phyloP scores from a whole-genome alignment of 2,888 invertebrate genomes.

The Eretmocerus hayati region DNA sequence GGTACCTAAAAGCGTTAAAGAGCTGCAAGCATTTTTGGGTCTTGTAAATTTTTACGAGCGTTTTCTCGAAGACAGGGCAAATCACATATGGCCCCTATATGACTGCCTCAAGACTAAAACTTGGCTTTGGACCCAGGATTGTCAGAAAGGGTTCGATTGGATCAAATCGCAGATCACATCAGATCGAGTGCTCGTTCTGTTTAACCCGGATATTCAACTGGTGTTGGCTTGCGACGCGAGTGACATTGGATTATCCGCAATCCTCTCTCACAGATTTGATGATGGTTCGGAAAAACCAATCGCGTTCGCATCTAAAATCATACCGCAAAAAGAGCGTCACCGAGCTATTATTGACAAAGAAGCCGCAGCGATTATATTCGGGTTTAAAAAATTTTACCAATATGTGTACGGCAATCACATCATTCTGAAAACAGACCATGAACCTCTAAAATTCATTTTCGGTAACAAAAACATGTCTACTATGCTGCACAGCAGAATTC shows the following conservation, averaged over 20 bases:
- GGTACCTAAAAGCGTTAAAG: conserved; percentile 8
- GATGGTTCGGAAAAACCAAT: conserved; percentile 16
- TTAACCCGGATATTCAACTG: conserved; percentile 2
- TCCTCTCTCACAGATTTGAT: conserved; percentile 10
- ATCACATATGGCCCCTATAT: conserved; percentile 30
- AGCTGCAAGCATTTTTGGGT: conserved; percentile 27
- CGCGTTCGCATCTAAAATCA: conserved; percentile 14
- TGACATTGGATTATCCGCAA: conserved; percentile 2
- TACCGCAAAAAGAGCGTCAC: conserved; percentile 8
- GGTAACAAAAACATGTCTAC: conserved; percentile 15
- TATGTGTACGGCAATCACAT: conserved; percentile 9
- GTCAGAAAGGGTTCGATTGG: conserved; percentile 6
- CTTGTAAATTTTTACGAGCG: conserved; percentile 35
- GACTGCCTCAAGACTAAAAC: conserved; percentile 25
- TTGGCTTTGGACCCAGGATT: conserved; percentile 19
- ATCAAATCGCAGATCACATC: conserved; percentile 6
- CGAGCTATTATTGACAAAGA: conserved; percentile 18
- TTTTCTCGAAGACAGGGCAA: conserved; percentile 32
- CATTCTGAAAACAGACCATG: conserved; percentile 18
- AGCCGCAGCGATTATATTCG: conserved; percentile 19
- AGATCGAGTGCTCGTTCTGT: not conserved
- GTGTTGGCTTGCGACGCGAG: conserved; percentile 10
- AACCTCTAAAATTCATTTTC: conserved; percentile 17
- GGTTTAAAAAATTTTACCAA: conserved; percentile 19
- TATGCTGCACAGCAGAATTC: conserved; percentile 8